These are phyloP conservation scores for Dicyrtomina minuta DNA, from an alignment of 2,888 invertebrate species.

Conservation along the genomic window DNA sequence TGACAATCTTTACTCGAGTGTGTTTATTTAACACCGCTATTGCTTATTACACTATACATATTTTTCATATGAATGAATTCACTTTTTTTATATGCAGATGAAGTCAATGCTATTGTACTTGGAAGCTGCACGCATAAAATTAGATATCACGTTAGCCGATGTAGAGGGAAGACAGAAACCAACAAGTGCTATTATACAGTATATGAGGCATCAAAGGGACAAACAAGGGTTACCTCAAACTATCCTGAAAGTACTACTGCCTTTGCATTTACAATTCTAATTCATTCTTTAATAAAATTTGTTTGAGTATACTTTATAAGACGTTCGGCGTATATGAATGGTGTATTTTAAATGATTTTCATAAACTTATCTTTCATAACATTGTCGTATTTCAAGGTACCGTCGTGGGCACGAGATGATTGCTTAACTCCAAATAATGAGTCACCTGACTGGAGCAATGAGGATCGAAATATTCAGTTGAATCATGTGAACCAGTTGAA, in stretches of 20 bases:
- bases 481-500: constrained; percentile 74
- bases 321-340: background rate
- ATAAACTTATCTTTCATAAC: no score
- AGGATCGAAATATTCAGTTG: constrained; percentile 66
- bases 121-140: constrained; percentile 86
- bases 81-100: constrained; percentile 66
- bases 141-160: constrained; percentile 78
- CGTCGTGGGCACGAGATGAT: constrained; percentile 73
- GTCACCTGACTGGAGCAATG: constrained; percentile 67
- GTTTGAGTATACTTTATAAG: no score
- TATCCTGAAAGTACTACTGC: constrained; percentile 63
- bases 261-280: no score
- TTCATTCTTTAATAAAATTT: no score
- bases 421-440: constrained; percentile 56
- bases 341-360: background rate
- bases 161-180: constrained; percentile 75
- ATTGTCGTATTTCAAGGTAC: constrained; percentile 62
- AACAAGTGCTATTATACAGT: constrained; percentile 78
- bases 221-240: constrained; percentile 87
- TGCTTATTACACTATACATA: background rate
- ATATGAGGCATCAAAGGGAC: constrained; percentile 78
- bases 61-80: no score
- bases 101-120: constrained; percentile 87
- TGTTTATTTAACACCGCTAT: constrained; percentile 3
- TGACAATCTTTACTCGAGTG: background rate